Evolutionary conservation across 1,140 invertebrate species (phyloP).

Genomic region (Coenobita brevimanus): DNA sequence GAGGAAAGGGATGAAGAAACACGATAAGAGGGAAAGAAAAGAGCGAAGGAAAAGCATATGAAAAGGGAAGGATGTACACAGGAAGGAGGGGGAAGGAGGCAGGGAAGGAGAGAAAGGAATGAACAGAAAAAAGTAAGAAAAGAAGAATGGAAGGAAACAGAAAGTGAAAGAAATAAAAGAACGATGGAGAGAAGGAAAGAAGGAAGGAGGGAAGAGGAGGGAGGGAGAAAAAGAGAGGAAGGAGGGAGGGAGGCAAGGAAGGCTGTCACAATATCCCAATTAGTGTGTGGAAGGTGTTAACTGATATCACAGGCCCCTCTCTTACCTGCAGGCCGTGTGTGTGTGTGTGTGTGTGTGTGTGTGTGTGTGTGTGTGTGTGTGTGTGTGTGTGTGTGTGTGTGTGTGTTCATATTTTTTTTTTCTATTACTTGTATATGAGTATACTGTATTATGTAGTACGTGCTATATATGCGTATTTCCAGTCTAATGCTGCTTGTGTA

Average conservation of each 20-base stretch:
- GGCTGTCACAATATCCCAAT: slow-evolving; percentile 60
- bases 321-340: slow-evolving; percentile 34
- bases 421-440: neutral
- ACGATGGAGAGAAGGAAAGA: slow-evolving; percentile 3
- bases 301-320: slow-evolving; percentile 40
- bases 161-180: slow-evolving; percentile 7
- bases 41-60: too few relatives aligned
- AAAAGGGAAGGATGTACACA: too few relatives aligned
- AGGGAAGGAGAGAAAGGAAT: too few relatives aligned
- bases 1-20: too few relatives aligned
- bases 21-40: too few relatives aligned
- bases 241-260: neutral
- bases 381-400: slow-evolving; percentile 9
- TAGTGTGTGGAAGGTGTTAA: slow-evolving; percentile 53
- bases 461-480: too few relatives aligned
- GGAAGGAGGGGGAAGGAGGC: too few relatives aligned
- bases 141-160: neutral
- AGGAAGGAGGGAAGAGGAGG: slow-evolving; percentile 21
- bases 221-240: neutral
- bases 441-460: too few relatives aligned
- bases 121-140: neutral
- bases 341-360: slow-evolving; percentile 50
- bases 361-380: slow-evolving; percentile 32
- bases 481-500: too few relatives aligned
- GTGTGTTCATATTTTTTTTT: too few relatives aligned